Base-by-base conservation (phyloP, 2,888 invertebrate genomes). In the Chymomyza fuscimana region DNA sequence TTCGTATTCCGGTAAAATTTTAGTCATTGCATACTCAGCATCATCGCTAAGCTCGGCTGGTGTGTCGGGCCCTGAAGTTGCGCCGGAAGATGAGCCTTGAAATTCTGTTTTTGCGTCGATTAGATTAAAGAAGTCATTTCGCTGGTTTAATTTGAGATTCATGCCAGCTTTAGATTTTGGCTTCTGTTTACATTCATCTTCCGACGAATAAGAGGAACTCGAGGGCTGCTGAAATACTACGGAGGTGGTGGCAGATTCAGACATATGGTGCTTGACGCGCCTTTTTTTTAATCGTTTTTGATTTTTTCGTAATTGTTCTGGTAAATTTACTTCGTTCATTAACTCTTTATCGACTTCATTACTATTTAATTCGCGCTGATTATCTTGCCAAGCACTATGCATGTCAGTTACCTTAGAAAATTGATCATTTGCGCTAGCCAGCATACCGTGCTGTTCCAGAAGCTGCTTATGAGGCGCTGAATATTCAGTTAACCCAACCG, bases 21-120 rank as follows among this genome's bases (percentile, higher is more conserved):
- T 63, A 46, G 10, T 54, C 54, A 72, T 56, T 29, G 59, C 69
- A 29, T 76, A 65, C 19, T 54, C 66, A 68, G 76, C 69, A 70
- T 95, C 95, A 73, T 95, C 95, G 84, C 96, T 96, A 76, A 94
- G 93, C 6, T 95, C 95, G 3, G 91, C 92, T 12, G 97, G 97
- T 90, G 96, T 96, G 83, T 97, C 97, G 0, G 97, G 97, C 0
- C 97, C 97, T 9, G 97, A 97, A 15, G 97, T 97, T 86, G 96
- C 96, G 2, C 97, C 97, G 0, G 97, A 97, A 10, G 96, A 96
- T 64, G 94, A 94, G 51, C 93, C 94, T 25, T 59, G 63, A 59
- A 68, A 46, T 12, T 46, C 40, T 46, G 12, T 12, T 46, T 46
- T 46, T 46, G 10, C 4, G 1, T 46, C 12, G 4, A 46, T 46